Percentiles rank a stretch among this genome's conserved stretches.
These are phyloP conservation scores for Drosophila suzukii DNA, from an alignment of 1,140 invertebrate species.

Conservation along the genomic window DNA sequence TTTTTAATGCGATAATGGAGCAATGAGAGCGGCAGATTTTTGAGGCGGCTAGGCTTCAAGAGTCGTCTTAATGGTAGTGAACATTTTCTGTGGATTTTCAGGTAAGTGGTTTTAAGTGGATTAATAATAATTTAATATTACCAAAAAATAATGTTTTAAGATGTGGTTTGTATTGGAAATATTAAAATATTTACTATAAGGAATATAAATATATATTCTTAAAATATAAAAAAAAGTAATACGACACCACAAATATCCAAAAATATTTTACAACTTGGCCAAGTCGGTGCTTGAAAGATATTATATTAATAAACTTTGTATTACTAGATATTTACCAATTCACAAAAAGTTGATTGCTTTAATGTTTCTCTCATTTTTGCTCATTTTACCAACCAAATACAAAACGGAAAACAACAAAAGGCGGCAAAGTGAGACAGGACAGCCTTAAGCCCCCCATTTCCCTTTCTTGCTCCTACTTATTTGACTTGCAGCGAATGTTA, in stretches of 20 bases:
- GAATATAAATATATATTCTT: no score
- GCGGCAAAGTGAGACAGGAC: neutral
- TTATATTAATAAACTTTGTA: no score
- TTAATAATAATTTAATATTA: neutral
- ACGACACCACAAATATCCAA: no score
- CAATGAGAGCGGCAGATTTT: slow-evolving; percentile 32
- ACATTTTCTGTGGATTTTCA: slow-evolving; percentile 4
- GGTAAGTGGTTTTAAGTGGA: neutral
- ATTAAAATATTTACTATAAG: no score
- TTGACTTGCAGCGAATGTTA: slow-evolving; percentile 76
- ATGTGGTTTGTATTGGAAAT: no score
- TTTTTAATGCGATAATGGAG: slow-evolving; percentile 45
- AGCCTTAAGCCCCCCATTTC: slow-evolving; percentile 6
- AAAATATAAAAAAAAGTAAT: no score
- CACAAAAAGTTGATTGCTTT: neutral
- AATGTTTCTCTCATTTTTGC: neutral
- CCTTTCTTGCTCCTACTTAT: slow-evolving; percentile 17
- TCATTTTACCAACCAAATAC: neutral
- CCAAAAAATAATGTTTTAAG: no score
- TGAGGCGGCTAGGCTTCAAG: slow-evolving; percentile 20
- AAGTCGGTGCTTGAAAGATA: no score
- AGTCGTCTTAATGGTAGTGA: slow-evolving; percentile 25
- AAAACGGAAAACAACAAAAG: neutral
- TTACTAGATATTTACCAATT: no score
- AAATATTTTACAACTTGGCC: no score